Conservation (phyloP, 2,797 vertebrate genomes). For the Pangasius larnaudii region DNA sequence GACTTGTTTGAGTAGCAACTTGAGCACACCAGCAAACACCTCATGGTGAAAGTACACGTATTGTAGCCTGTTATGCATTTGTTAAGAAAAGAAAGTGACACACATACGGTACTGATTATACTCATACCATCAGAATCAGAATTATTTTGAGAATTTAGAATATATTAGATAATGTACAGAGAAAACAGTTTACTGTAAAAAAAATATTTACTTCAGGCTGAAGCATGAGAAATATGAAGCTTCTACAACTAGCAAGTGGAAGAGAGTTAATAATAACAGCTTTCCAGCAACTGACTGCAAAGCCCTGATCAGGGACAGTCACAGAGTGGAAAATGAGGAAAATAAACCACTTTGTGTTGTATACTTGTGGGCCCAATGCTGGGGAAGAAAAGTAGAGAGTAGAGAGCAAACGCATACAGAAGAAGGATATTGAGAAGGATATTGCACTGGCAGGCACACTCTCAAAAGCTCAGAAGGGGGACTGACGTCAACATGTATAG, state of each 20-base stretch:
- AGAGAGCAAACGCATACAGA: background rate
- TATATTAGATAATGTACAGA: background rate
- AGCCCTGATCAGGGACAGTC: conserved; percentile 3
- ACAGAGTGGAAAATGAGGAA: background rate
- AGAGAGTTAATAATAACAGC: conserved; percentile 18
- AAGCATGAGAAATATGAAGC: background rate
- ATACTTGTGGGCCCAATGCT: background rate
- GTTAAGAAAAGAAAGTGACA: background rate
- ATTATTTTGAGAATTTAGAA: background rate
- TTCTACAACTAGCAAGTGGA: conserved; percentile 43
- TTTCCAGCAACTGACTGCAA: conserved; percentile 36
- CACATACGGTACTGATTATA: background rate
- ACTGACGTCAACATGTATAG: background rate
- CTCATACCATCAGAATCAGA: background rate
- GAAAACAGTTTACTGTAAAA: background rate
- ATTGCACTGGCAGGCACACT: background rate
- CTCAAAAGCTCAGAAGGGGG: background rate
- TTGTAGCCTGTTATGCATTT: background rate
- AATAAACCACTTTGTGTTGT: background rate
- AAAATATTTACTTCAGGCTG: background rate
- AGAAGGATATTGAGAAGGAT: background rate
- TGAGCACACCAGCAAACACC: background rate
- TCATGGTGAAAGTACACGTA: background rate
- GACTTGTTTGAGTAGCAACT: no score
- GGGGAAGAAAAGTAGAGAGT: background rate